Evolutionary conservation across 2,888 invertebrate species (phyloP), one percentile per base, ranked within the genome.

Genomic region (Xestia ashworthii): DNA sequence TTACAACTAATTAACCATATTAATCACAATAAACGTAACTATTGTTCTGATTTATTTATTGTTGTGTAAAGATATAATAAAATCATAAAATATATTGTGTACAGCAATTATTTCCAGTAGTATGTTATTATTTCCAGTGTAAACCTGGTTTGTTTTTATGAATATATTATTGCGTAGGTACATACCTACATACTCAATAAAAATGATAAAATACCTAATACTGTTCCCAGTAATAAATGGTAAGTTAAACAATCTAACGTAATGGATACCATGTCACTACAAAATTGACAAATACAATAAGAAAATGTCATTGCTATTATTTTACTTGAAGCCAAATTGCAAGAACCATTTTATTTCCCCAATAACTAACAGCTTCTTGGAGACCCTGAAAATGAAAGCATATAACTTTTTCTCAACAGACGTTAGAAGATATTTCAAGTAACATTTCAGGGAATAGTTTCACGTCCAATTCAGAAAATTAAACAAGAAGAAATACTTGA

Each of bases 1-100:
- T 79, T 82, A 76, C 22, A 25, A 75, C 60, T 69, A 83, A 82
- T 85, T 83, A 85, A 73, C 19, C 32, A 71, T 74, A 84, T 80
- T 71, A 71, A 72, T 83, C 81, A 82, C 71, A 62, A 55, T 25
- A 65, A 60, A 77, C 44, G 48, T 62, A 58, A 75, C 46, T 58
- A 82, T 69, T 76, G 70, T 68, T 85, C 48, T 69, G 55, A 76
- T 85, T 73, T 76, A 81, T 85, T 70, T 71, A 73, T 71, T 85
- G 44, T 71, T 71, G 32, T 70, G 53, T 25, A 67, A 84, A 72
- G 6, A 44, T 76, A 38, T 44, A 67, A 62, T 70, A 66, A 80
- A 38, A 53, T 70, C 44, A 25, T 69, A n/a, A 68, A 82, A 58
- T 68, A 38, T 74, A 48, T 82, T 64, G 53, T 68, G 74, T 67